Percentiles rank a stretch among this genome's conserved stretches.
Conservation (phyloP, 1,140 invertebrate species). For the Drosophila saltans region DNA sequence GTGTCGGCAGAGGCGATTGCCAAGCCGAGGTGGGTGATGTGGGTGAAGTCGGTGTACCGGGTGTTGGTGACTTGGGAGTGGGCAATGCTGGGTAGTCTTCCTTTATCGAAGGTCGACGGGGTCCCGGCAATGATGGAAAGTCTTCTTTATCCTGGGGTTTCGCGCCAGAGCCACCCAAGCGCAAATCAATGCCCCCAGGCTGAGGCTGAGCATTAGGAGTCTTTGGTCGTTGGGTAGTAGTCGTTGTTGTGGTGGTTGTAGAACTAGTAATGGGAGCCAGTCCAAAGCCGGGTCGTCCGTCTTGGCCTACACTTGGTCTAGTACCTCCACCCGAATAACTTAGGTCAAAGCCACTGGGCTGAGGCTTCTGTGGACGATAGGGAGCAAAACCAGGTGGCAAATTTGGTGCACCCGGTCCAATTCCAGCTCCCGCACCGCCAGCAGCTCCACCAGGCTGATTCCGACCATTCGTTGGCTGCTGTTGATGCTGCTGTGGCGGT, state of each 20-base stretch:
- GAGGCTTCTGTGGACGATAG: conserved; percentile 65
- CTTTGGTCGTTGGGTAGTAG: conserved; percentile 50
- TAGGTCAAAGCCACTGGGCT: conserved; percentile 73
- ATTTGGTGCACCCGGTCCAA: conserved; percentile 37
- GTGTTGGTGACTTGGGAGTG: conserved; percentile 34
- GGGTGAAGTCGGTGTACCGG: conserved; percentile 3
- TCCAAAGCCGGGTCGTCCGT: conserved; percentile 52
- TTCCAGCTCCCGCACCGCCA: neutral
- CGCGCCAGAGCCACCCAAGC: conserved; percentile 45
- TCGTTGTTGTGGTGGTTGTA: conserved; percentile 46
- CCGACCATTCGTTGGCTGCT: conserved; percentile 2
- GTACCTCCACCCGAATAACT: conserved; percentile 65
- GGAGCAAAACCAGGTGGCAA: conserved; percentile 72
- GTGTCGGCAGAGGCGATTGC: conserved; percentile 65
- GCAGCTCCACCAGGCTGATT: neutral
- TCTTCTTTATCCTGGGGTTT: conserved; percentile 69
- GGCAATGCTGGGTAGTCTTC: conserved; percentile 41
- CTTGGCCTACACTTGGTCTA: neutral
- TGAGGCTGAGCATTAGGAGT: conserved; percentile 13
- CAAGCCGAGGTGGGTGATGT: conserved; percentile 52
- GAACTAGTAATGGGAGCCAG: conserved; percentile 37
- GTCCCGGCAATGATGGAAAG: conserved; percentile 59
- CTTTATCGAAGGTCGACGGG: conserved; percentile 41
- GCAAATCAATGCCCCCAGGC: conserved; percentile 47
- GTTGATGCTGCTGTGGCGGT: conserved; percentile 1